phyloP scores from a whole-genome alignment of 1,140 invertebrate genomes.

The Augochlora pura region DNA sequence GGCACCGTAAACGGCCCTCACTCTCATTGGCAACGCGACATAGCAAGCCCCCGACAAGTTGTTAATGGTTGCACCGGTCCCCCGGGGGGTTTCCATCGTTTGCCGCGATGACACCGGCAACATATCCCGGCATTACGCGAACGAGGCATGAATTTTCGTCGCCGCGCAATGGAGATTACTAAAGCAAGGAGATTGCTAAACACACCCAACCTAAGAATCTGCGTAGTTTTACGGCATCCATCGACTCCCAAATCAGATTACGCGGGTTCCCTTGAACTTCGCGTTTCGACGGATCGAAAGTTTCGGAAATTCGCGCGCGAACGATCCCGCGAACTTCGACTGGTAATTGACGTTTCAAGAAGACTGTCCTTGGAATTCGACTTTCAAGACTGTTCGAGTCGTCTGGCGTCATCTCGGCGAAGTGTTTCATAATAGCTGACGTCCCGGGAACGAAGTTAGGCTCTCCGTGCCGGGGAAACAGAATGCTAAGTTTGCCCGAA shows the following conservation, averaged over 20 bases:
- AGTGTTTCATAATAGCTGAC: background rate
- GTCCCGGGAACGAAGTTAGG: too few relatives aligned
- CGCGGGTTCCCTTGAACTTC: background rate
- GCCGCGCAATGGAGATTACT: conserved; percentile 68
- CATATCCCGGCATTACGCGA: conserved; percentile 66
- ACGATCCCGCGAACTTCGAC: background rate
- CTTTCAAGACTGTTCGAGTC: background rate
- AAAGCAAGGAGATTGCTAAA: conserved; percentile 70
- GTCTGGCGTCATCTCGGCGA: background rate
- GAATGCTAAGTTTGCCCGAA: too few relatives aligned
- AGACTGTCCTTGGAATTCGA: background rate
- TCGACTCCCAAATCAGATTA: background rate
- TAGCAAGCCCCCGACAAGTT: conserved; percentile 53
- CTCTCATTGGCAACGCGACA: conserved; percentile 13
- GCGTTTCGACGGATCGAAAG: background rate
- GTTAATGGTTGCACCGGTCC: conserved; percentile 67
- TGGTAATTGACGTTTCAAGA: background rate
- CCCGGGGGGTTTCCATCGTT: conserved; percentile 7
- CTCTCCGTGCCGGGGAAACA: too few relatives aligned
- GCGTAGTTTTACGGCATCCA: conserved; percentile 34
- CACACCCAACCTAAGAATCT: conserved; percentile 47
- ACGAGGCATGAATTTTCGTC: conserved; percentile 69
- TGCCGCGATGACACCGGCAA: conserved; percentile 8
- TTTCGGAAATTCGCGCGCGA: background rate
- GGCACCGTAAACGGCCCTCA: too few relatives aligned